Conservation (phyloP, 2,888 invertebrate genomes). For the Auanema sp. region DNA sequence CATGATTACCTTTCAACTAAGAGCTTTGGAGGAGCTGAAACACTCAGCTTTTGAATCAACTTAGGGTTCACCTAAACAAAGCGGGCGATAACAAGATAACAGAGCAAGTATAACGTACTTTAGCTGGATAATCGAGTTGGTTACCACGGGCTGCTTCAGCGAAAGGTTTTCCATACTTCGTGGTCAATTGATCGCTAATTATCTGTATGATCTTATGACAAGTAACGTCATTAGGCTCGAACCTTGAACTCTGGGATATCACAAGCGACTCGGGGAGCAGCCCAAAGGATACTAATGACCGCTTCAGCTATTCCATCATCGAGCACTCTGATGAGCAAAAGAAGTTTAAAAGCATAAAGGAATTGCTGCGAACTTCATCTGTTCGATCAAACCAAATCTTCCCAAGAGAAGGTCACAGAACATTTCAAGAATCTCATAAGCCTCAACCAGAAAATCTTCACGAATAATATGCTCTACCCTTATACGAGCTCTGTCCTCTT, state of each 20-base stretch:
- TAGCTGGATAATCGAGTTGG: constrained; percentile 70
- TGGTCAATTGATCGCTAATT: constrained; percentile 83
- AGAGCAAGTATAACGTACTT: constrained; percentile 53
- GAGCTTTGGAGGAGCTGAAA: constrained; percentile 91
- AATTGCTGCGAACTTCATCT: constrained; percentile 79
- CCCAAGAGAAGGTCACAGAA: constrained; percentile 95
- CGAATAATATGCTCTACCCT: constrained; percentile 97
- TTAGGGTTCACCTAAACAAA: constrained; percentile 43
- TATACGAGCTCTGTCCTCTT: constrained; percentile 80
- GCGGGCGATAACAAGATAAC: neutral
- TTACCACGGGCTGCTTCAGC: constrained; percentile 85
- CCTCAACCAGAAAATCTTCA: constrained; percentile 93
- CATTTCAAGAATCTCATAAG: constrained; percentile 98
- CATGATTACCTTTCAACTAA: constrained; percentile 82
- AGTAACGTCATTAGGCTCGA: constrained; percentile 1
- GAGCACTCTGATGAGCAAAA: constrained; percentile 70
- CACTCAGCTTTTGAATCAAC: constrained; percentile 85
- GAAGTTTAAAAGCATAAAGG: neutral
- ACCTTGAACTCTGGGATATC: constrained; percentile 67
- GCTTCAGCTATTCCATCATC: constrained; percentile 95
- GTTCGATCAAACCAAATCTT: constrained; percentile 90
- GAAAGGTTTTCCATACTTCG: constrained; percentile 91
- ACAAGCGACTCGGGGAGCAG: constrained; percentile 80
- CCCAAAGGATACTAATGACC: constrained; percentile 94
- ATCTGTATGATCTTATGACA: constrained; percentile 68